A percentile compares a stretch with the other conserved stretches of the same genome.
These are phyloP conservation scores for Stichodactyla helianthus DNA, from an alignment of 64 coral and sea anemone species.

Conservation along the genomic window DNA sequence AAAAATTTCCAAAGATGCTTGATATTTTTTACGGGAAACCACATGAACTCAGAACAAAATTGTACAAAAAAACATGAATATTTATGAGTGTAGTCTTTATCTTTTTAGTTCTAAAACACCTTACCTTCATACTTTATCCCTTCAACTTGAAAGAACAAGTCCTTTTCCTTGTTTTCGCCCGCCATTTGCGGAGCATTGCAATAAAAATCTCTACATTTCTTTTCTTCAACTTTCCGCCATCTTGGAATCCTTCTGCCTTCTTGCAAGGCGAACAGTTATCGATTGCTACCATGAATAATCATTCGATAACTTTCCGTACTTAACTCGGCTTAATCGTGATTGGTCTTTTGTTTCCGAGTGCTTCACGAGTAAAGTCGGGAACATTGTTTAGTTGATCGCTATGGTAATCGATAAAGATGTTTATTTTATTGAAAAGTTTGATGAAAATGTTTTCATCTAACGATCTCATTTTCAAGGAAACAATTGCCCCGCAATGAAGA, in stretches of 20 bases:
- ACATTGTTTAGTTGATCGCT: constrained; percentile 8
- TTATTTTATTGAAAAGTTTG: not conserved
- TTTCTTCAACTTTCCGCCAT: constrained; percentile 50
- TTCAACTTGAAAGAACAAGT: constrained; percentile 64
- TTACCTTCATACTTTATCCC: constrained; percentile 71
- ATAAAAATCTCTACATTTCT: constrained; percentile 18
- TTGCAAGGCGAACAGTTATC: not conserved
- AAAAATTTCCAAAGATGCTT: not conserved
- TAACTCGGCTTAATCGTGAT: not conserved
- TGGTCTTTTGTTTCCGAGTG: not conserved
- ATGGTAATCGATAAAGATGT: constrained; percentile 8
- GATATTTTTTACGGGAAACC: not conserved
- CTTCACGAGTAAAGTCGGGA: not conserved
- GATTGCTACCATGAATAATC: not conserved
- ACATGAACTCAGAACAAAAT: not conserved
- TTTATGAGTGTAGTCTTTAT: not conserved
- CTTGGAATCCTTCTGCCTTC: constrained; percentile 20
- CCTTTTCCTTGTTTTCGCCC: constrained; percentile 27
- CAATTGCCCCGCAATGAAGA: not conserved
- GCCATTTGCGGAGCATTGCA: constrained; percentile 54
- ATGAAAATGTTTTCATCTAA: not conserved
- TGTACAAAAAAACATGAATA: not conserved
- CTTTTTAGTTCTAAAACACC: not conserved
- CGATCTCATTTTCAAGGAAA: not conserved
- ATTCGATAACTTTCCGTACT: not conserved